Evolutionary conservation across 1,140 invertebrate genomes (phyloP), one percentile per base, ranked within the genome.

Genomic region (Portunus trituberculatus): DNA sequence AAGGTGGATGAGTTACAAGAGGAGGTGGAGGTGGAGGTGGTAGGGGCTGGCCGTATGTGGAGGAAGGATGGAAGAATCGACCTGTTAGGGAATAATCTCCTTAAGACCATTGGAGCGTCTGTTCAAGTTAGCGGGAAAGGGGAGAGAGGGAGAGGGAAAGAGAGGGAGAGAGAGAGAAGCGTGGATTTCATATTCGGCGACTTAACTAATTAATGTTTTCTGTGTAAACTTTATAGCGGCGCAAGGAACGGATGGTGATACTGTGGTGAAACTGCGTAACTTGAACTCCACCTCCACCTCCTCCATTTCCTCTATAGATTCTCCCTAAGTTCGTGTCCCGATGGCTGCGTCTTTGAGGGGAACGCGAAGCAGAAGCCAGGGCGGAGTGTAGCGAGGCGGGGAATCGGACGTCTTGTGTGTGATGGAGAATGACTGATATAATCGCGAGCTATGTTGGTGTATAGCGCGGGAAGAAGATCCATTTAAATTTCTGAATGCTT

Each of bases 391-490:
- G 46, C 25, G 82, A 31, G 90, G 28, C 83, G 92, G 94, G 91
- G 91, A 39, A 46, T 29, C 90, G 94, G 87, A 95, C 91, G 90
- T 88, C 46, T 92, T 92, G 94, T 92, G 94, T 95, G 89, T 95
- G 94, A 95, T 95, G 94, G 94, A 95, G 94, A 92, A 95, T 95
- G 94, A 95, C 90, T 95, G 94, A 95, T 95, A 95, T 95, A 95
- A 95, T 95, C 94, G 94, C 46, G 91, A 95, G 94, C 92, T 95
- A 95, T 95, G 94, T 95, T 87, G 39, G 82, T 92, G 94, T 95
- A 95, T 92, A 95, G 91, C 83, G 88, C 90, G 91, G 94, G 94
- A 92, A 95, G 93, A 83, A 92, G 92, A 95, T 95, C 94, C 94
- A 95, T 95, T 95, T 95, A 95, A 95, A 95, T 95, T 95, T 92